A percentile compares a stretch with the other conserved stretches of the same genome.
phyloP scores from a whole-genome alignment of 2,797 vertebrate species.

The Clarias laeviceps region DNA sequence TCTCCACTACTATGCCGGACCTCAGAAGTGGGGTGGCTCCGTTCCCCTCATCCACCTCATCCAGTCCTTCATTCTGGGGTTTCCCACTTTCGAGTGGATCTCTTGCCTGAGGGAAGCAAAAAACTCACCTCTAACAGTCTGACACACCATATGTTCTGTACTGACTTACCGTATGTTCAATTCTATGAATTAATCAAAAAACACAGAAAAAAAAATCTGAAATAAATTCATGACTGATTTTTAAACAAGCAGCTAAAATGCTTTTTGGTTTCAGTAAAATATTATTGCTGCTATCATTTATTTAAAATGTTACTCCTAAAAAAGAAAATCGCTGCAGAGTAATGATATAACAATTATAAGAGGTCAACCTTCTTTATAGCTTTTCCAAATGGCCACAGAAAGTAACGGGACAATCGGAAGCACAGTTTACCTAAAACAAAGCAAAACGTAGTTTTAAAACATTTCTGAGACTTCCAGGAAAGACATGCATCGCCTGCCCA shows the following conservation, averaged over 20 bases:
- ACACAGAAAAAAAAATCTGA: not conserved
- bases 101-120: conserved; percentile 24
- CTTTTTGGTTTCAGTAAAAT: not conserved
- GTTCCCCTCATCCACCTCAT: conserved; percentile 61
- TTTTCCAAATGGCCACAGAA: conserved; percentile 87
- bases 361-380: conserved; percentile 72
- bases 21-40: conserved; percentile 64
- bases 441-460: not conserved
- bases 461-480: too few species aligned
- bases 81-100: conserved; percentile 60
- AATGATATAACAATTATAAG: not conserved
- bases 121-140: not conserved
- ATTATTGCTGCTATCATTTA: not conserved
- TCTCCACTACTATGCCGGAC: conserved; percentile 60
- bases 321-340: not conserved
- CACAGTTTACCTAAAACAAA: conserved; percentile 73
- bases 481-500: too few species aligned
- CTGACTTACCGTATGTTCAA: not conserved
- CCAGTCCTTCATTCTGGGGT: conserved; percentile 50
- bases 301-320: not conserved
- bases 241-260: not conserved
- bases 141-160: not conserved
- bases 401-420: conserved; percentile 78
- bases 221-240: not conserved
- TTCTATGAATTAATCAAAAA: not conserved